These are phyloP conservation scores for Hirtodrosophila trivittata DNA, from an alignment of 2,888 invertebrate species.

Conservation along the genomic window DNA sequence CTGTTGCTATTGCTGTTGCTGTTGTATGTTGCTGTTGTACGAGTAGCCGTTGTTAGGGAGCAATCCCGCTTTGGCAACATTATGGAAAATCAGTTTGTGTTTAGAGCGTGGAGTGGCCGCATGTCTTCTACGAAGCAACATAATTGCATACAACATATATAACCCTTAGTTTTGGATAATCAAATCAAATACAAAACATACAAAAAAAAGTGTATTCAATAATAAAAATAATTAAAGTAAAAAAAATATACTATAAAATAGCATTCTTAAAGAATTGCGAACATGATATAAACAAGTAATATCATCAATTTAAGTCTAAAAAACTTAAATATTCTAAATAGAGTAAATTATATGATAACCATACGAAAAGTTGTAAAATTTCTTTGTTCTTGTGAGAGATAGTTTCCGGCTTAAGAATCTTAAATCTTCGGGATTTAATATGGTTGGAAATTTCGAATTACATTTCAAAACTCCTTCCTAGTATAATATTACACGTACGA, in stretches of 20 bases:
- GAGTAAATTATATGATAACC: too few relatives aligned
- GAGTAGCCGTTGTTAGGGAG: slow-evolving; percentile 73
- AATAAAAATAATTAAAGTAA: background rate
- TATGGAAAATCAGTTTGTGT: slow-evolving; percentile 78
- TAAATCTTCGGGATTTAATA: too few relatives aligned
- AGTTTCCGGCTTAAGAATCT: too few relatives aligned
- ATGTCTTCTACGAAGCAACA: slow-evolving; percentile 50
- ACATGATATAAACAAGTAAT: too few relatives aligned
- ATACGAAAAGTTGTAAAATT: too few relatives aligned
- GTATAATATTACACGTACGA: too few relatives aligned
- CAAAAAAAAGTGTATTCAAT: background rate
- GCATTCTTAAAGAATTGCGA: background rate
- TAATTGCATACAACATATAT: slow-evolving; percentile 16
- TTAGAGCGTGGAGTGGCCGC: slow-evolving; percentile 66
- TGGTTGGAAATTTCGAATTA: too few relatives aligned
- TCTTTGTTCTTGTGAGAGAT: too few relatives aligned
- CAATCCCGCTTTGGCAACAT: slow-evolving; percentile 73
- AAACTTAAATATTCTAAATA: too few relatives aligned
- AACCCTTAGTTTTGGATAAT: slow-evolving; percentile 18
- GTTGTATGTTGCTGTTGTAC: slow-evolving; percentile 29
- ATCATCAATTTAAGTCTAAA: too few relatives aligned
- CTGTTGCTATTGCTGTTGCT: slow-evolving; percentile 57
- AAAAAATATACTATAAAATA: background rate
- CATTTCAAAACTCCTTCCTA: too few relatives aligned
- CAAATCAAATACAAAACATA: background rate